Conservation (phyloP, 2,888 invertebrate species). For the Brachynemurus nebulosus region DNA sequence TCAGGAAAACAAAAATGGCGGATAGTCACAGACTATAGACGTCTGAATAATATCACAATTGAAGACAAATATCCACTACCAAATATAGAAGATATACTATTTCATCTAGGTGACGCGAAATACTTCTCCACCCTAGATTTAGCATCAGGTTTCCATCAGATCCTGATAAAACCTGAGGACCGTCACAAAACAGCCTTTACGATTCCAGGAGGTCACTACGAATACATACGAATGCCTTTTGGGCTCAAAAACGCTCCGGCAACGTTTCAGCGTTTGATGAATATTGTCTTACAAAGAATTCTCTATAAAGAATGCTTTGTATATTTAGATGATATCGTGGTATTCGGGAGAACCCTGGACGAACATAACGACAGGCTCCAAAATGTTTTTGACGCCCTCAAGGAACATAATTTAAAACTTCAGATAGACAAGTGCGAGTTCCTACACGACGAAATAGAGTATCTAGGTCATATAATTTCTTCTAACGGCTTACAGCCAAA, state of each 20-base stretch:
- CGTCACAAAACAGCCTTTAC: slow-evolving; percentile 23
- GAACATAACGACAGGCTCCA: slow-evolving; percentile 22
- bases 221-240: slow-evolving; percentile 21
- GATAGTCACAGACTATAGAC: slow-evolving; percentile 18
- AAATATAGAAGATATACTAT: slow-evolving; percentile 23
- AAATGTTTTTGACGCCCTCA: slow-evolving; percentile 21
- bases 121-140: slow-evolving; percentile 24
- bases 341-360: slow-evolving; percentile 18
- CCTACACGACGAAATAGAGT: slow-evolving; percentile 24
- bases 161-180: slow-evolving; percentile 19
- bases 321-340: slow-evolving; percentile 22
- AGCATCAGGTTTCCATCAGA: slow-evolving; percentile 24
- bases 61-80: slow-evolving; percentile 18
- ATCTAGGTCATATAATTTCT: slow-evolving; percentile 26
- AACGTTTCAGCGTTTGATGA: slow-evolving; percentile 11
- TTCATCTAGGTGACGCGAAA: slow-evolving; percentile 21
- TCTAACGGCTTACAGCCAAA: slow-evolving; percentile 26
- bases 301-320: slow-evolving; percentile 14
- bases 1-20: slow-evolving; percentile 17
- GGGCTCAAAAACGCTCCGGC: slow-evolving; percentile 11
- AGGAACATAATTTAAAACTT: slow-evolving; percentile 17
- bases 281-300: slow-evolving; percentile 11
- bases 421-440: slow-evolving; percentile 27
- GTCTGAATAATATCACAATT: slow-evolving; percentile 19
- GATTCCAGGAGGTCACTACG: slow-evolving; percentile 20